These are phyloP conservation scores for Xerus rutilus DNA, from an alignment of 2,797 vertebrate species.

Conservation along the genomic window DNA sequence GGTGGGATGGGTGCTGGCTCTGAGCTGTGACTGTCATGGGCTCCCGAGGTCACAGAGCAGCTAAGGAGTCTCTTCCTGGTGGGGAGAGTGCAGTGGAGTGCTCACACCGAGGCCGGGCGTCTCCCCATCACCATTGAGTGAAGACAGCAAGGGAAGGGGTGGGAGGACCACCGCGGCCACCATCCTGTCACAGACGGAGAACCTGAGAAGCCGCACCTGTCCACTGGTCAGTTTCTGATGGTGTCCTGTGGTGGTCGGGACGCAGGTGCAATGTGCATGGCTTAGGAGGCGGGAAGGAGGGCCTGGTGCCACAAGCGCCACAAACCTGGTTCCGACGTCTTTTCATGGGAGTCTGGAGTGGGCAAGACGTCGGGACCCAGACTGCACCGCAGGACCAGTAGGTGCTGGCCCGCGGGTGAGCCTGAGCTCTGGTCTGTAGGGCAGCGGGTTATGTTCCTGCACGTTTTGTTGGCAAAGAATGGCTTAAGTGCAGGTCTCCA, in stretches of 20 bases:
- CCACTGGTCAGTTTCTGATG: not conserved
- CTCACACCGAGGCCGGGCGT: rapidly evolving
- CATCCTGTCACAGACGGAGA: rapidly evolving
- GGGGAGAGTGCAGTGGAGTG: rapidly evolving
- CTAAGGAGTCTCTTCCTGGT: rapidly evolving
- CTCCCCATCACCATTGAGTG: not conserved
- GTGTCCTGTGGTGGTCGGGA: not conserved
- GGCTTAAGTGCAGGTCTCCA: not conserved
- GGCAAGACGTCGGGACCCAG: not conserved
- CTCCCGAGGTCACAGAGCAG: not conserved
- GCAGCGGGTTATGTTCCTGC: rapidly evolving
- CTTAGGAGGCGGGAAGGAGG: not conserved
- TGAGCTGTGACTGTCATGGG: not conserved
- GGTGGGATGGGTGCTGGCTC: not conserved
- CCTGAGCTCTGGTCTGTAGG: too few relatives aligned
- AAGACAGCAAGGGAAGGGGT: rapidly evolving
- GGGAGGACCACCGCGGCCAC: rapidly evolving
- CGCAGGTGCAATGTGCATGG: not conserved
- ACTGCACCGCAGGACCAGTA: not conserved
- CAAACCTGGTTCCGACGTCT: not conserved
- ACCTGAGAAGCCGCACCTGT: too few relatives aligned
- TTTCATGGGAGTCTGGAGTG: not conserved
- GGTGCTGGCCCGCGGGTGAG: too few relatives aligned
- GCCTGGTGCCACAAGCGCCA: rapidly evolving
- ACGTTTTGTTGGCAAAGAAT: not conserved